Evolutionary conservation across 2,113 vertebrate genomes (phyloP).

Genomic region (Porphyrio hochstetteri): DNA sequence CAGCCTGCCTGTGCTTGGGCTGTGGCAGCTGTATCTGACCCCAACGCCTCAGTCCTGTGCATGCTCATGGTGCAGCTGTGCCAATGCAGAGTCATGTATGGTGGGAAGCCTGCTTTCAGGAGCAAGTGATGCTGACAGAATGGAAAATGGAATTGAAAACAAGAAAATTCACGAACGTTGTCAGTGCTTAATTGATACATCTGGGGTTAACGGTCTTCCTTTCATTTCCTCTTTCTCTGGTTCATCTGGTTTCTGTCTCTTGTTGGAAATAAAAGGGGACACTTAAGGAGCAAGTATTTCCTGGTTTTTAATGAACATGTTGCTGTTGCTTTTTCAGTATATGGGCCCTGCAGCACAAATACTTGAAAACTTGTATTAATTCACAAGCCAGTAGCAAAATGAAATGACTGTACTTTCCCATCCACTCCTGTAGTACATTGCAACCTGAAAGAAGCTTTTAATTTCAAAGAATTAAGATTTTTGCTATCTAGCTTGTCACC

Average conservation of each 20-base stretch:
- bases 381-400: background rate
- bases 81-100: fast-evolving
- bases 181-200: background rate
- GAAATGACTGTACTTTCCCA: background rate
- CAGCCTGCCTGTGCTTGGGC: background rate
- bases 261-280: background rate
- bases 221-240: background rate
- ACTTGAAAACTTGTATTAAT: slow-evolving; percentile 37
- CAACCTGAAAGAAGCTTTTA: background rate
- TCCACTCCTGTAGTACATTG: background rate
- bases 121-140: background rate
- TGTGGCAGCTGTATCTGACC: background rate
- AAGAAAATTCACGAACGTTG: background rate
- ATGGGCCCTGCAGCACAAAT: slow-evolving; percentile 16
- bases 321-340: background rate
- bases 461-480: background rate
- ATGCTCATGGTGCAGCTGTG: fast-evolving
- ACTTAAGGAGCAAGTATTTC: background rate
- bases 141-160: background rate
- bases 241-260: background rate
- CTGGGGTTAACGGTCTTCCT: fast-evolving
- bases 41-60: fast-evolving
- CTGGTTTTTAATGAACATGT: background rate
- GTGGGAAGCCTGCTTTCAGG: background rate
- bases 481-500: background rate